Evolutionary conservation across 2,888 invertebrate genomes (phyloP), one percentile per base, ranked within the genome.

Genomic region (Apodemia duryi): DNA sequence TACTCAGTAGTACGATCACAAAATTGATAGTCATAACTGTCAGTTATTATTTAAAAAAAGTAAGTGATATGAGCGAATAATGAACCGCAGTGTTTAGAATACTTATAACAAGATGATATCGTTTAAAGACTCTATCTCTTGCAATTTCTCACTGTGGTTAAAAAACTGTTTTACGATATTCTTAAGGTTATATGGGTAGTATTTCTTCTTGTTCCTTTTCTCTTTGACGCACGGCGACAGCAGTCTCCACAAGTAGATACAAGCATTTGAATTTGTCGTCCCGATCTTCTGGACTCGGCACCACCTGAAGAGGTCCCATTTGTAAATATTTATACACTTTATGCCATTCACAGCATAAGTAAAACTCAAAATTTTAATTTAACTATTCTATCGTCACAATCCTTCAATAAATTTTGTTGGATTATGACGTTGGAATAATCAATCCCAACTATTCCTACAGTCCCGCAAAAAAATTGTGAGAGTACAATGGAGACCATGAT

Each of bases 191-290:
- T 61, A 65, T 69, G 46, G 69, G 68, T 43, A 69, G 54, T 46
- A 77, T 72, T 43, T 77, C 75, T 65, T 81, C 83, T 69, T 85
- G 84, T 65, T 88, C 85, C 71, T 79, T 82, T 74, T 88, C 88
- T 66, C 83, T 77, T 74, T 86, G 86, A 4, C 88, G 82, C 49
- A 88, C 88, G 6, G 88, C 87, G 32, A 88, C 84, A 0, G 88
- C 88, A 0, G 88, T 86, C 75, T 89, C 88, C 72, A 88, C 86
- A 28, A 89, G 79, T 38, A 89, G 80, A 66, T 88, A 84, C 46
- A 89, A 75, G 68, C 86, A 85, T 76, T 84, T 86, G 82, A 89
- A 88, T 75, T 86, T 76, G 67, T 88, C 88, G 60, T 85, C 85
- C 9, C 72, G 76, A 61, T 69, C 68, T 62, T 69, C 71, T 74